Conservation (phyloP, 2,888 invertebrate species). For the Drosophila leonis region DNA sequence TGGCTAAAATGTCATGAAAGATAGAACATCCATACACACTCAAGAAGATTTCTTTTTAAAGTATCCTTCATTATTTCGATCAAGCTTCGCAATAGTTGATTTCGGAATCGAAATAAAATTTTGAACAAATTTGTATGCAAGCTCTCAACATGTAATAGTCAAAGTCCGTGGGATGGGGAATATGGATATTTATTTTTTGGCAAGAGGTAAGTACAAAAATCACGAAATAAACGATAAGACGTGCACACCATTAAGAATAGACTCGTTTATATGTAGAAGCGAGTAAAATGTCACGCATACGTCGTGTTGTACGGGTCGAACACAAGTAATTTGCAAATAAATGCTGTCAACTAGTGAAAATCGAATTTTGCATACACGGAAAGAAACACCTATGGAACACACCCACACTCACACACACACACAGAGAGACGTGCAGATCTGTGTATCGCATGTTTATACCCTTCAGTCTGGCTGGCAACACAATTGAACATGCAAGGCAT, state of each 20-base stretch:
- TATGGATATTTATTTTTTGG: slow-evolving; percentile 2
- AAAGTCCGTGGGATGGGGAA: neutral
- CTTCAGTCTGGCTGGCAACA: slow-evolving; percentile 26
- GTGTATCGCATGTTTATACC: slow-evolving; percentile 28
- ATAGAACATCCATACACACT: too few relatives aligned
- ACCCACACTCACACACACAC: neutral
- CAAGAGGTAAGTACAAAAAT: slow-evolving; percentile 23
- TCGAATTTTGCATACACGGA: slow-evolving; percentile 39
- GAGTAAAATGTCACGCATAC: slow-evolving; percentile 34
- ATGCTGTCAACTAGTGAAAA: slow-evolving; percentile 66
- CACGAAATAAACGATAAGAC: slow-evolving; percentile 32
- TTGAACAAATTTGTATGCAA: neutral
- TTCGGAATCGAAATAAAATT: neutral
- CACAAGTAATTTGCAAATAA: slow-evolving; percentile 74
- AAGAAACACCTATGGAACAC: slow-evolving; percentile 4
- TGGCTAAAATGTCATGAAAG: neutral
- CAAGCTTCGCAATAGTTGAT: neutral
- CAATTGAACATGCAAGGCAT: slow-evolving; percentile 71
- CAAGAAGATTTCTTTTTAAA: neutral
- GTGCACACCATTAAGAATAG: slow-evolving; percentile 18
- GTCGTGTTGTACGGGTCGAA: slow-evolving; percentile 41
- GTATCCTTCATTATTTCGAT: neutral
- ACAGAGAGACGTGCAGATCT: slow-evolving; percentile 1
- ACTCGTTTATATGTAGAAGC: slow-evolving; percentile 2
- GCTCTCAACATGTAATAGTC: neutral